Evolutionary conservation across 2,797 vertebrate species (phyloP).

Genomic region (Eidolon dupreanum): DNA sequence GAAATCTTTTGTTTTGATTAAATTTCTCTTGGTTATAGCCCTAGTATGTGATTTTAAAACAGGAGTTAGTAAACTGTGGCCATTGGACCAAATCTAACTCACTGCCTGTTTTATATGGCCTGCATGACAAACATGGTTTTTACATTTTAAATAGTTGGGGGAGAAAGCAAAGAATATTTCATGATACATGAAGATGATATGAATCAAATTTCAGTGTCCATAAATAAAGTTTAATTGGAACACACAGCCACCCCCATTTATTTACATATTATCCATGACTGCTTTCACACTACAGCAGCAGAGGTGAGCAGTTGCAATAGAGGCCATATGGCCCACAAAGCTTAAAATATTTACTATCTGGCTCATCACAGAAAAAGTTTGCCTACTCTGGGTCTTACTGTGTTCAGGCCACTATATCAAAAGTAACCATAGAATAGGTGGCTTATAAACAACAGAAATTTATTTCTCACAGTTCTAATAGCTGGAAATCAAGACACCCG

Average conservation of each 20-base stretch:
- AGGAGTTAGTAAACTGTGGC: neutral
- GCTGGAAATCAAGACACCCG: neutral
- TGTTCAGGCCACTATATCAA: neutral
- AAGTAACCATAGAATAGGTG: neutral
- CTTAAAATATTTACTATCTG: neutral
- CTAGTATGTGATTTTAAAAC: neutral
- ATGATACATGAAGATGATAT: neutral
- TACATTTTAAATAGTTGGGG: neutral
- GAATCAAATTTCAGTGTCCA: neutral
- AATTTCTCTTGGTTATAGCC: slow-evolving; percentile 4
- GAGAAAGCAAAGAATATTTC: neutral
- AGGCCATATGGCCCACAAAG: neutral
- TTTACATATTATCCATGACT: neutral
- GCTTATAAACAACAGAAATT: neutral
- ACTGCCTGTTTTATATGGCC: neutral
- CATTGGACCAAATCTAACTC: neutral
- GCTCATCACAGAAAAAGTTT: neutral
- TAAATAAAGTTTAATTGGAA: neutral
- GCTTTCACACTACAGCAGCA: neutral
- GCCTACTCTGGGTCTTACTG: neutral
- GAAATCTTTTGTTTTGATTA: slow-evolving; percentile 2
- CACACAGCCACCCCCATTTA: neutral
- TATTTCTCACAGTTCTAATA: neutral
- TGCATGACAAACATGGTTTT: neutral
- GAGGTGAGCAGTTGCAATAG: neutral